Conservation (phyloP, 2,113 vertebrate genomes). For the Crotophaga sulcirostris region DNA sequence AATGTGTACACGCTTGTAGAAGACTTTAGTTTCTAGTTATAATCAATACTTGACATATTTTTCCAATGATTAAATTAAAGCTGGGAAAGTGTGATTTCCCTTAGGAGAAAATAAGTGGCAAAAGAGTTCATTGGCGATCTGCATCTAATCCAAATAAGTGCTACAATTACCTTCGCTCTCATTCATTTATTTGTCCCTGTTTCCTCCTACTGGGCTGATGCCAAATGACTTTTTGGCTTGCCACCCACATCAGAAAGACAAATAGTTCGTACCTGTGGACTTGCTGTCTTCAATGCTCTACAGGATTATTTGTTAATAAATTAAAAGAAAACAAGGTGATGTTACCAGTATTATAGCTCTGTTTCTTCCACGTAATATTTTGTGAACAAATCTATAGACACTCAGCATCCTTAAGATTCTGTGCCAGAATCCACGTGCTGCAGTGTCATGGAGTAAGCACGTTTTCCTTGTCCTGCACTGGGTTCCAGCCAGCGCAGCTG, state of each 20-base stretch:
- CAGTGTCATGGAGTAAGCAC: background rate
- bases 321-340: background rate
- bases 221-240: background rate
- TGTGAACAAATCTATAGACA: background rate
- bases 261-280: background rate
- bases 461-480: background rate
- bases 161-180: background rate
- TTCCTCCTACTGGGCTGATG: background rate
- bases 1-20: conserved; percentile 24
- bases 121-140: background rate
- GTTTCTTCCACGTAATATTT: background rate
- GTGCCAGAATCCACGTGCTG: background rate
- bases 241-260: background rate
- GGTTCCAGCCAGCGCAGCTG: background rate
- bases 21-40: background rate
- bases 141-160: conserved; percentile 44
- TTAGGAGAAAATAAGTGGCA: background rate
- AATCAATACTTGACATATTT: conserved; percentile 42
- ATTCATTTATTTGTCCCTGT: background rate
- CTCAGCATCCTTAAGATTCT: background rate
- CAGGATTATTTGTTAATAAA: background rate
- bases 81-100: conserved; percentile 1
- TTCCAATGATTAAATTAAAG: conserved; percentile 38
- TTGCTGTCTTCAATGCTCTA: background rate
- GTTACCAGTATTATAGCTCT: background rate